Percentiles rank a stretch among this genome's conserved stretches.
These are phyloP conservation scores for Psylliodes chrysocephalus DNA, from an alignment of 2,888 invertebrate genomes.

Conservation along the genomic window DNA sequence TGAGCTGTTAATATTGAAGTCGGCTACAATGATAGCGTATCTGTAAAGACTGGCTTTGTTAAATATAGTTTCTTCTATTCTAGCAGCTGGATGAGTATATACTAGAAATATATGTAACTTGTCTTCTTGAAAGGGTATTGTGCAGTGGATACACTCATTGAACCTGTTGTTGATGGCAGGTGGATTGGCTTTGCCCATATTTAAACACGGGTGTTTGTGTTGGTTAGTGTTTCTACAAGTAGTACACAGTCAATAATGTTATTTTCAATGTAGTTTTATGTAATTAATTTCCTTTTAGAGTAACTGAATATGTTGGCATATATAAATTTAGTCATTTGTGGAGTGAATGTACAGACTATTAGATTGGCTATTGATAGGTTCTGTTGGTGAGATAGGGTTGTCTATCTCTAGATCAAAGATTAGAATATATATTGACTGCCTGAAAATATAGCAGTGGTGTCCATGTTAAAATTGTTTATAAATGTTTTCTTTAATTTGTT, in stretches of 20 bases:
- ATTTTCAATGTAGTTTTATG: background rate
- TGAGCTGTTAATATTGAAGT: background rate
- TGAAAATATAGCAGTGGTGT: constrained; percentile 14
- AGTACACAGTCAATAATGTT: constrained; percentile 16
- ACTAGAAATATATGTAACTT: constrained; percentile 17
- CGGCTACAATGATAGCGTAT: background rate
- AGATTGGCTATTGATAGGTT: background rate
- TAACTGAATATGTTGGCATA: constrained; percentile 9
- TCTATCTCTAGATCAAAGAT: constrained; percentile 14
- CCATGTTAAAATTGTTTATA: constrained; percentile 15
- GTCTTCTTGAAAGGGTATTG: constrained; percentile 4
- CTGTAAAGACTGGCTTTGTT: background rate
- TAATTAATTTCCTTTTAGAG: constrained; percentile 1
- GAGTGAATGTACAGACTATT: background rate
- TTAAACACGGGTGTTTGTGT: constrained; percentile 6
- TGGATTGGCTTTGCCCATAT: constrained; percentile 18
- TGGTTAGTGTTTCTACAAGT: constrained; percentile 21
- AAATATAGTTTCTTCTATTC: constrained; percentile 4
- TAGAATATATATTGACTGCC: constrained; percentile 21
- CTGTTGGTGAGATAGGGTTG: background rate
- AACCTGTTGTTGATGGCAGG: constrained; percentile 22
- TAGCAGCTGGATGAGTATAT: constrained; percentile 6
- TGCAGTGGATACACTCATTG: constrained; percentile 24
- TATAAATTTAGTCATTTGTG: background rate
- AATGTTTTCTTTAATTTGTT: constrained; percentile 21